Evolutionary conservation across 64 coral and sea anemone genomes (phyloP).

Genomic region (Montipora cactus): DNA sequence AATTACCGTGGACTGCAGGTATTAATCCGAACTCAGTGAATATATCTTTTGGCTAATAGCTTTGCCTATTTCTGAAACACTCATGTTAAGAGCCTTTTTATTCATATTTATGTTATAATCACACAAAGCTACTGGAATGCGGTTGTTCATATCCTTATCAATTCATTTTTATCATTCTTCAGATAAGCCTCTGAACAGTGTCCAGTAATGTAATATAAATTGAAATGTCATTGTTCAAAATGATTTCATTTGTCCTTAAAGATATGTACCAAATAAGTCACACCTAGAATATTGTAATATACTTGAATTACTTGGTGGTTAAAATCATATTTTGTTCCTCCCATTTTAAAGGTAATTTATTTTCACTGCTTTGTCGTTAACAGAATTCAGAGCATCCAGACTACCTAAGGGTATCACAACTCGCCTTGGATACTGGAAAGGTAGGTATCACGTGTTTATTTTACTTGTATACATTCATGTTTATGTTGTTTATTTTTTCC

Average conservation of each 20-base stretch:
- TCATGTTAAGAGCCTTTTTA: no score
- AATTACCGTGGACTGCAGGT: conserved; percentile 25
- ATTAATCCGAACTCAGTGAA: not conserved
- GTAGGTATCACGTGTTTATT: not conserved
- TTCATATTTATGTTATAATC: no score
- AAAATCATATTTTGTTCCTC: not conserved
- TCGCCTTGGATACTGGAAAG: conserved; percentile 48
- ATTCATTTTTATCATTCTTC: no score
- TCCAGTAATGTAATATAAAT: no score
- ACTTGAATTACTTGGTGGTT: not conserved
- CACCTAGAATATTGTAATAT: not conserved
- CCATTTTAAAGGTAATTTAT: not conserved
- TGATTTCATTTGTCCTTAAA: not conserved
- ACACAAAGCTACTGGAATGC: no score
- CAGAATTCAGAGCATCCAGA: conserved; percentile 54
- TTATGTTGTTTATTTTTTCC: no score
- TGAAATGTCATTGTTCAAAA: no score
- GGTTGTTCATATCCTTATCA: no score
- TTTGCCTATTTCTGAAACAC: not conserved
- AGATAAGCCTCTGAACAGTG: no score
- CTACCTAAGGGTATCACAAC: conserved; percentile 35
- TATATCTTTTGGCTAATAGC: not conserved
- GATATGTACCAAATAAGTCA: not conserved
- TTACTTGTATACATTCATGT: not conserved
- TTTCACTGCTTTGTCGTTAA: not conserved